Evolutionary conservation across 2,888 invertebrate species (phyloP), one percentile per base, ranked within the genome.

Genomic region (Chaitophorus viminalis): DNA sequence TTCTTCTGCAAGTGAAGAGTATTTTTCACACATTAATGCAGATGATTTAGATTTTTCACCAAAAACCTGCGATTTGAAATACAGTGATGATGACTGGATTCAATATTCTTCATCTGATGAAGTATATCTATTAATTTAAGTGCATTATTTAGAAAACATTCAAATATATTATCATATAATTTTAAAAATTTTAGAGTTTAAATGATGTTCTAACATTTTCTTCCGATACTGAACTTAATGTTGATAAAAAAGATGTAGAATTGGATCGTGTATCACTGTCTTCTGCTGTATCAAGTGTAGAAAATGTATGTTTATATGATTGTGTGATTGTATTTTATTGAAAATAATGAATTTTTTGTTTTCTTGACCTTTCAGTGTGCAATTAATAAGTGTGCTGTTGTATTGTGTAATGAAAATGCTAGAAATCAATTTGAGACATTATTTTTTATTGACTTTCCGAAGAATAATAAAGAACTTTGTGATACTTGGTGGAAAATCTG

Each of bases 401-500:
- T 36, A 8, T 29, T 86, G n/a, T 86, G 86, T 72, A 79, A 70
- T 52, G 21, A 36, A 78, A 72, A 78, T 21, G 70, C 17, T 70
- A 86, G 86, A 72, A 79, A 72, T 3, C 86, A 86, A 21, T 86
- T 78, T 39, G 54, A 79, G 29, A 78, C 14, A 52, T 78, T 86
- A 54, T 72, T 72, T 72, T 86, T 70, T 14, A 36, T 86, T 11
- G 29, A 78, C 8, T 86, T 86, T 78, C 86, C 86, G 14, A 29
- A 21, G 9, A 36, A 86, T 31, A 78, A 86, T 78, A 8, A 21
- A 86, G 3, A 0, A 29, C 78, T 78, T 29, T 36, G 72, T 31
- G 21, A 78, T 29, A 54, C 14, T 21, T 86, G 86, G 86, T 86
- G 86, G 86, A 78, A n/a, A 54, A 25, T 86, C 3, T 86, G 86